Evolutionary conservation across 2,888 invertebrate genomes (phyloP), one percentile per base, ranked within the genome.

Genomic region (Rhyacophila evoluta): DNA sequence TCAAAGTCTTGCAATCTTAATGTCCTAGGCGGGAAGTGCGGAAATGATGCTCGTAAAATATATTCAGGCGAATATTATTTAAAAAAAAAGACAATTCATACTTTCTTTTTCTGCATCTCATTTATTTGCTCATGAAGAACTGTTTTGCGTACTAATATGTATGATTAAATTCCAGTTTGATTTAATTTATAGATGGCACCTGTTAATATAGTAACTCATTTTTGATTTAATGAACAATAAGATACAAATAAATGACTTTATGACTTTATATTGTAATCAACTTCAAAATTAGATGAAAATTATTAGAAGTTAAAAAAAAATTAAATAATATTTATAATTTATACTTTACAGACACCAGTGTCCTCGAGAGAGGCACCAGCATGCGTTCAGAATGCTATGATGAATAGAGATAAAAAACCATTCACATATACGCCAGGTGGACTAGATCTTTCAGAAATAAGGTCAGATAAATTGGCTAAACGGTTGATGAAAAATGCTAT

Each of bases 351-450:
- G 81, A 71, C 37, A 29, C 78, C 76, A 2, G 41, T 78, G 77
- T 78, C 82, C 12, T 73, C 79, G 15, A 73, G 75, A 71, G 79
- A 95, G 87, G 95, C 96, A 71, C 97, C 97, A 78, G 92, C 95
- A 81, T 96, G 95, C 83, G 93, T 97, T 79, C 95, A 95, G 85
- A 94, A 95, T 87, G 97, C 97, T 71, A 94, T 97, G 94, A 94
- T 96, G 94, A 94, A 94, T 86, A 95, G 96, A 88, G 97, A 97
- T 86, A 96, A 97, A 86, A 97, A 97, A 87, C 97, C 97, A 37
- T 98, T 98, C 86, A 97, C 97, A 27, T 98, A 98, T 86, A 96
- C 97, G 29, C 97, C 97, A 0, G 97, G 97, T 10, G 97, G 97
- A 84, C 91, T 97, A 79, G 95, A 97, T 87, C 91, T 97, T 69